Evolutionary conservation across 2,888 invertebrate genomes (phyloP).

Genomic region (Nemoura dubitans): DNA sequence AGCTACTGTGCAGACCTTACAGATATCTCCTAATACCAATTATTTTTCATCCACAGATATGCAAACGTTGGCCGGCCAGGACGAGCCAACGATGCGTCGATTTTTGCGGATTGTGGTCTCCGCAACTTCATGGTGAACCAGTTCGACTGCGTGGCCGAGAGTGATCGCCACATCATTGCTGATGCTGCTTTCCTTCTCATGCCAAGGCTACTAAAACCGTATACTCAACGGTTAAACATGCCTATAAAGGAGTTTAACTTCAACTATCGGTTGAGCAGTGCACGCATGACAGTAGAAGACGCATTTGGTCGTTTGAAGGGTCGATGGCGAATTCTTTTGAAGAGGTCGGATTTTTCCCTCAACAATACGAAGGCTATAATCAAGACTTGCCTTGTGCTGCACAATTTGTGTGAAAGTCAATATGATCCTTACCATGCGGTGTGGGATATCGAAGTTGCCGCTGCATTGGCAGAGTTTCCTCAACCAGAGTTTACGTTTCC

Average conservation of each 20-base stretch:
- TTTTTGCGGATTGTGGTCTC: constrained; percentile 9
- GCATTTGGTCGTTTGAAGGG: constrained; percentile 46
- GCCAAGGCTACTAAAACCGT: neutral
- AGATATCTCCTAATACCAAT: too few species aligned
- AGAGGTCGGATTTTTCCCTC: constrained; percentile 39
- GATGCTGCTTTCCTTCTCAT: constrained; percentile 19
- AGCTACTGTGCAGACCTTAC: too few species aligned
- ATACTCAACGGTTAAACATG: neutral
- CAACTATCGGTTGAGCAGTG: constrained; percentile 46
- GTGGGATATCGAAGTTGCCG: too few species aligned
- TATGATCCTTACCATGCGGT: neutral
- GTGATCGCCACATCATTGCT: constrained; percentile 18
- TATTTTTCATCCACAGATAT: neutral
- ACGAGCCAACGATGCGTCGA: constrained; percentile 2
- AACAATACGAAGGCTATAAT: constrained; percentile 40
- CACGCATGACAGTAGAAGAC: constrained; percentile 46
- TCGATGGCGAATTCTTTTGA: constrained; percentile 45
- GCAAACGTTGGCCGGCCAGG: constrained; percentile 29
- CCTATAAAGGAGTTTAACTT: constrained; percentile 39
- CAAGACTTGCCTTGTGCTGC: constrained; percentile 43
- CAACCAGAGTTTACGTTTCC: too few species aligned
- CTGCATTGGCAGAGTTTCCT: too few species aligned
- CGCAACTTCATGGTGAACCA: neutral
- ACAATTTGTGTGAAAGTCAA: constrained; percentile 46
- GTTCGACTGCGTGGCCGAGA: neutral